Base-by-base conservation (phyloP, 2,888 invertebrate species). In the Diaprepes abbreviatus region DNA sequence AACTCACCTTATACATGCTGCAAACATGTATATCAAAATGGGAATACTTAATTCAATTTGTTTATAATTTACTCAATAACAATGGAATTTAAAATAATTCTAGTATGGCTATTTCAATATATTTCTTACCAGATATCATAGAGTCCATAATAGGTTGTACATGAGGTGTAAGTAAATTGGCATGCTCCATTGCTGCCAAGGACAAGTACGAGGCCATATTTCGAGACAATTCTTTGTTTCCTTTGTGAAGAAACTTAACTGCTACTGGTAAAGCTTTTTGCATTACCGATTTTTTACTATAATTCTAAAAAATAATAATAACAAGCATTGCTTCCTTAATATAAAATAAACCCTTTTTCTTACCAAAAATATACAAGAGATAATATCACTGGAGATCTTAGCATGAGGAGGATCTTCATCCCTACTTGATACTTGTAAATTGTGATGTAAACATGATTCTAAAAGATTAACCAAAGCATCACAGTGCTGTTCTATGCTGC, bases 371-470 rank as follows among this genome's bases (percentile, higher is more conserved):
- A 97, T 92, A 85, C 95, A 96, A 75, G 96, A 95, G 80, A 97
- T 93, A 73, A 97, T 91, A 86, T 97, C 97, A 48, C 95, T 94
- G 16, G 96, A 96, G 80, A 97, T 97, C 86, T 97, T 97, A 50
- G 96, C 95, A 88, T 97, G 97, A 0, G 97, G 96, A 35, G 96
- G 95, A 85, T 97, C 96, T 80, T 94, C 93, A 84, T 94, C 93
- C 76, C 90, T 86, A 17, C 88, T 85, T 31, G 89, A 86, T 0
- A 94, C 93, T 85, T 94, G 93, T 75, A 96, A 87, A 84, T 95
- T 95, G 87, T 96, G 94, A 81, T 93, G 91, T 75, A 97, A 86
- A 80, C 96, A 97, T 31, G 93, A 93, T 85, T 95, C 94, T 69
- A 97, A 85, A 59, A 97, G 85, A 38, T 91, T 90, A 17, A 97